A percentile compares a stretch with the other conserved stretches of the same genome.
Conservation (phyloP, 2,797 vertebrate genomes). For the Picus viridis region DNA sequence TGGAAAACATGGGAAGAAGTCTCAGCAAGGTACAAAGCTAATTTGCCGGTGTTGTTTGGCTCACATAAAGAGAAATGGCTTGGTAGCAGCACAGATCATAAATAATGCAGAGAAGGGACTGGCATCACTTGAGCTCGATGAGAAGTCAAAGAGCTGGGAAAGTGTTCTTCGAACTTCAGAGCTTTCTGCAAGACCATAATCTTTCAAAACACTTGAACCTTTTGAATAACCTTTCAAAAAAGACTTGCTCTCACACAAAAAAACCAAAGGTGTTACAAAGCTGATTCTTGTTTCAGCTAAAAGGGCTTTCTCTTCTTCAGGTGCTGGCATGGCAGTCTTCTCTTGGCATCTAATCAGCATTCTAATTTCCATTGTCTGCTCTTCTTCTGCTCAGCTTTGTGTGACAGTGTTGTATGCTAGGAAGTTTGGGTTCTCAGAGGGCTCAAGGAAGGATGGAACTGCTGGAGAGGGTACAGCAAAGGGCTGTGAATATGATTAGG, state of each 20-base stretch:
- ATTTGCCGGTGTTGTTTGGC: neutral
- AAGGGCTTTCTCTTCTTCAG: neutral
- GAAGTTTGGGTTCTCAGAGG: neutral
- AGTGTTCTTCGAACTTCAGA: neutral
- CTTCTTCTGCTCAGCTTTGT: neutral
- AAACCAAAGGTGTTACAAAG: neutral
- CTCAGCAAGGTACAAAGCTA: neutral
- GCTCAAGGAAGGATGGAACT: no score
- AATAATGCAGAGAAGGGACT: neutral
- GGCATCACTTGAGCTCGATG: neutral
- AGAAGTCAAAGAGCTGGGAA: neutral
- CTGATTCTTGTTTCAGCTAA: neutral
- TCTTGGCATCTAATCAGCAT: constrained; percentile 40
- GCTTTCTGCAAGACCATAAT: neutral
- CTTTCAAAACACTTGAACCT: constrained; percentile 18
- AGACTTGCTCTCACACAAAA: neutral
- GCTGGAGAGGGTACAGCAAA: no score
- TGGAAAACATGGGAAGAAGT: neutral
- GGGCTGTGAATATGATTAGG: no score
- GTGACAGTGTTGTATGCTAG: neutral
- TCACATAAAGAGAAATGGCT: neutral
- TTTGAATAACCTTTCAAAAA: neutral
- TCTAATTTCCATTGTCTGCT: constrained; percentile 27
- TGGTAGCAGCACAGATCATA: neutral
- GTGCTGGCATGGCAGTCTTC: neutral